Conservation (phyloP, 2,113 vertebrate genomes). For the Phalacrocorax brasilianus region DNA sequence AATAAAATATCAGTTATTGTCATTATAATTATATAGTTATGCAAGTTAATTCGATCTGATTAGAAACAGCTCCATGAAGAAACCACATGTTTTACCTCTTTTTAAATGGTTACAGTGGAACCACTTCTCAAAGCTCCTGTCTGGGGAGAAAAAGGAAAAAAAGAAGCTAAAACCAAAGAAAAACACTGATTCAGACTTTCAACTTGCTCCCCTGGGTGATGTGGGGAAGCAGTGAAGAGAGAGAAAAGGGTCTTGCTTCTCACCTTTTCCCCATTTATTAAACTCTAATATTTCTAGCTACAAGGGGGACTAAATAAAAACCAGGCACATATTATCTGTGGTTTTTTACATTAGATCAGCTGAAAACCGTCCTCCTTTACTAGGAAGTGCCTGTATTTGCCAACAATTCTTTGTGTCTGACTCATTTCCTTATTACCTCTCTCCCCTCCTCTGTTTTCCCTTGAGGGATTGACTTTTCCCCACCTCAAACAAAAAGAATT, state of each 20-base stretch:
- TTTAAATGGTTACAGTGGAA: conserved; percentile 63
- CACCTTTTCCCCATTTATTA: conserved; percentile 29
- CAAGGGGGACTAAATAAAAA: conserved; percentile 52
- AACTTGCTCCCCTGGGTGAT: neutral
- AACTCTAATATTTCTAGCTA: conserved; percentile 44
- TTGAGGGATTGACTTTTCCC: conserved; percentile 72
- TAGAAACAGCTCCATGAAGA: conserved; percentile 71
- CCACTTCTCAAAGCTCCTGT: conserved; percentile 54
- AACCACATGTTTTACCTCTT: conserved; percentile 69
- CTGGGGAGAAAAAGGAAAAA: neutral
- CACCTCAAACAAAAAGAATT: conserved; percentile 73
- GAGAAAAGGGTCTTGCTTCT: conserved; percentile 18
- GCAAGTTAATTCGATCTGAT: conserved; percentile 65
- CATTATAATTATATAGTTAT: conserved; percentile 56
- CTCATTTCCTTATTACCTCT: conserved; percentile 77
- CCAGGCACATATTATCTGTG: conserved; percentile 39
- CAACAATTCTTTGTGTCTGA: conserved; percentile 74
- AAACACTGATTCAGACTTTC: conserved; percentile 54
- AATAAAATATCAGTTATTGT: conserved; percentile 65
- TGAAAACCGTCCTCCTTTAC: conserved; percentile 31
- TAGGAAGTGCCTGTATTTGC: conserved; percentile 53
- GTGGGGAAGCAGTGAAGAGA: conserved; percentile 7
- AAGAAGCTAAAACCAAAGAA: conserved; percentile 60
- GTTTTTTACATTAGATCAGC: conserved; percentile 46
- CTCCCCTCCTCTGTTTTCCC: conserved; percentile 63